A percentile compares a stretch with the other conserved stretches of the same genome.
These are phyloP conservation scores for Otocyon megalotis DNA, from an alignment of 2,113 vertebrate species.

Conservation along the genomic window DNA sequence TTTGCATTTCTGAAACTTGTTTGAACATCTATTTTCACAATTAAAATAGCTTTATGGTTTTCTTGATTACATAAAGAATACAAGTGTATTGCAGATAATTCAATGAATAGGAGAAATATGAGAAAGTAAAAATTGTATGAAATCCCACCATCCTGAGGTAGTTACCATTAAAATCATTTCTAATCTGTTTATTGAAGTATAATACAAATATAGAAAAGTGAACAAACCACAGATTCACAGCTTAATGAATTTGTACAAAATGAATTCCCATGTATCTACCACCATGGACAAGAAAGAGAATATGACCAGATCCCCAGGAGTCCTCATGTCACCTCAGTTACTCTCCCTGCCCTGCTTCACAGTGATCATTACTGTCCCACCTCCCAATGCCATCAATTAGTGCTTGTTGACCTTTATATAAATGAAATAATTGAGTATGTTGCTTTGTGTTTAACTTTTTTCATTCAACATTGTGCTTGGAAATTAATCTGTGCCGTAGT, in stretches of 20 bases:
- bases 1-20: not conserved
- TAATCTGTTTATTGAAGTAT: not conserved
- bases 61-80: not conserved
- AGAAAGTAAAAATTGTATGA: not conserved
- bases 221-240: not conserved
- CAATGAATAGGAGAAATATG: not conserved
- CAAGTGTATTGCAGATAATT: not conserved
- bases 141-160: not conserved
- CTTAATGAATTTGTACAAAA: not conserved
- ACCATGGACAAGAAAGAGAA: not conserved
- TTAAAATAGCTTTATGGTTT: conserved; percentile 5
- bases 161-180: not conserved
- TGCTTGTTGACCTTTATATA: not conserved
- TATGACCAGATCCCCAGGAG: no score
- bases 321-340: no score
- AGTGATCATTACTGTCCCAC: not conserved
- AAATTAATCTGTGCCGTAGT: not conserved
- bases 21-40: not conserved
- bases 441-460: not conserved
- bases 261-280: not conserved
- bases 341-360: not conserved
- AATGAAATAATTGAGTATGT: not conserved
- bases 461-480: not conserved
- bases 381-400: not conserved
- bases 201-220: not conserved